Conservation (phyloP, 2,113 vertebrate genomes). For the Haplochromis vanheusdeni region DNA sequence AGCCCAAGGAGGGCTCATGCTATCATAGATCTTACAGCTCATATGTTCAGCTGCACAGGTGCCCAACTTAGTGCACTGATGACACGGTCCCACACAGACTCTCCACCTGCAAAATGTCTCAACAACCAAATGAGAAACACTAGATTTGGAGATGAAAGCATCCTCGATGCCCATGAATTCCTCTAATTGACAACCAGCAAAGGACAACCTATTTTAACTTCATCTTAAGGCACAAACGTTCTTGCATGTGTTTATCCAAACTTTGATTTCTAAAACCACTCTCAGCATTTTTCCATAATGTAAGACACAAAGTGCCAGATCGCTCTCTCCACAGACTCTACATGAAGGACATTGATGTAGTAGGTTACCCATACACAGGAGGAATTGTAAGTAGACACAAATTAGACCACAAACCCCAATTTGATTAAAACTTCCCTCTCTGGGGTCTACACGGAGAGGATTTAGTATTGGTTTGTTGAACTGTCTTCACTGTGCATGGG, state of each 20-base stretch:
- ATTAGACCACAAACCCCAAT: conserved; percentile 31
- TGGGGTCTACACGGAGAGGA: not conserved
- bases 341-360: not conserved
- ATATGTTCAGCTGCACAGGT: not conserved
- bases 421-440: conserved; percentile 1
- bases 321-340: not conserved
- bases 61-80: not conserved
- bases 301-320: not conserved
- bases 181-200: not conserved
- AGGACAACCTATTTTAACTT: not conserved
- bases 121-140: not conserved
- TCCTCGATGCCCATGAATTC: not conserved
- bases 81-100: not conserved
- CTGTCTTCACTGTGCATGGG: not conserved
- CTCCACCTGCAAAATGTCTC: not conserved
- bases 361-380: not conserved
- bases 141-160: not conserved
- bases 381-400: not conserved
- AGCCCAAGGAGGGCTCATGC: not conserved
- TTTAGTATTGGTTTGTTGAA: conserved; percentile 3
- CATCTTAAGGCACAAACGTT: not conserved
- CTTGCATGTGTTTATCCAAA: not conserved
- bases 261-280: not conserved
- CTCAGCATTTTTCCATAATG: not conserved
- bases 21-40: not conserved